These are phyloP conservation scores for Stictonetta naevosa DNA, from an alignment of 2,113 vertebrate species.

Conservation along the genomic window DNA sequence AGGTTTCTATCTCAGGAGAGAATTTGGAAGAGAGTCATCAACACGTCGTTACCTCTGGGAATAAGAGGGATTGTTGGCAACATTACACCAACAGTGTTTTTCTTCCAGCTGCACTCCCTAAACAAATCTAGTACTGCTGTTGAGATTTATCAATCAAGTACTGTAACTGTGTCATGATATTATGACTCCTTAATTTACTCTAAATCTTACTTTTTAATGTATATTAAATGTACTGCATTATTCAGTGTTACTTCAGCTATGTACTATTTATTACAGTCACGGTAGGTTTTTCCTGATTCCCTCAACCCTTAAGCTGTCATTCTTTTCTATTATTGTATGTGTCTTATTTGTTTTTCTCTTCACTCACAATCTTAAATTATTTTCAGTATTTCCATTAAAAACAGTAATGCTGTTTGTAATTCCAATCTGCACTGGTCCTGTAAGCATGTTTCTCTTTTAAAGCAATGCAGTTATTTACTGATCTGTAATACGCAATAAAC, in stretches of 20 bases:
- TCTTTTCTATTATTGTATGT: not conserved
- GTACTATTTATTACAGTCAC: not conserved
- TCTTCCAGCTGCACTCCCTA: accelerated
- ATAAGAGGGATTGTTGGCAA: not conserved
- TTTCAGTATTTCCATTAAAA: not conserved
- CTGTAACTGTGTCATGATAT: not conserved
- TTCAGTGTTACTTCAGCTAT: not conserved
- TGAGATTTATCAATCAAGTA: not conserved
- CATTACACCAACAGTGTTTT: not conserved
- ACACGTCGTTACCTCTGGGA: not conserved
- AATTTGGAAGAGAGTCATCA: not conserved
- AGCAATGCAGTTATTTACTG: not conserved
- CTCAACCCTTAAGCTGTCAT: not conserved
- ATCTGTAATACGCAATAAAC: not conserved
- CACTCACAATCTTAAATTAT: not conserved
- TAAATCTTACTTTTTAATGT: not conserved
- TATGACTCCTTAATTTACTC: not conserved
- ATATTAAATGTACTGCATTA: not conserved
- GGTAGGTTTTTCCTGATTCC: not conserved
- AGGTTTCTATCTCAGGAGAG: not conserved
- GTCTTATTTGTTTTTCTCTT: not conserved
- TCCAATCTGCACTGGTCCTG: not conserved
- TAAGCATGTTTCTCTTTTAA: not conserved
- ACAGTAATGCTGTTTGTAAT: not conserved
- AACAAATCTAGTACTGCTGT: not conserved